Evolutionary conservation across 2,888 invertebrate genomes (phyloP), one percentile per base, ranked within the genome.

Genomic region (Trachelus tabidus): DNA sequence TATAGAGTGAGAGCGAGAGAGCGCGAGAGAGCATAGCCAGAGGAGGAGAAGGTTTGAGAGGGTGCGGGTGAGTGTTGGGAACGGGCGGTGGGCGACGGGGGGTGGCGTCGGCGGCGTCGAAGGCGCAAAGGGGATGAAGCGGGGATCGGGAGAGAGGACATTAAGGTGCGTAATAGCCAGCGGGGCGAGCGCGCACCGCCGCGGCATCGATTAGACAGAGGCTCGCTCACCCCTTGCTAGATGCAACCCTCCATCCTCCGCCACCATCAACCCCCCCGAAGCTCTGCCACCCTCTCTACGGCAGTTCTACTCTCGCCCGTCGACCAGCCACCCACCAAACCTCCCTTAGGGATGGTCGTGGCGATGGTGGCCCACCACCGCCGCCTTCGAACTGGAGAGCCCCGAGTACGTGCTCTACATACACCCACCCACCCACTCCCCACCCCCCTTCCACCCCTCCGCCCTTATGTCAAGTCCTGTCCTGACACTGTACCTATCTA

Each of bases 141-240:
- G 79, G 80, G 80, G 79, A 77, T 85, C 85, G 87, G 87, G 88
- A 84, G 87, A 87, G 87, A 89, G 90, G 91, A 91, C 91, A 91
- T 91, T 91, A 91, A 91, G 91, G 91, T 91, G 91, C 91, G 91
- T 91, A 91, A 91, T 91, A 91, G 91, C 91, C 90, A 90, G 90
- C 91, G 90, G 90, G 89, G 88, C 90, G 89, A 89, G 90, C 89
- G 90, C 91, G 90, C 90, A 90, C 90, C 89, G 87, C 90, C 89
- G 90, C 91, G 90, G 91, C 91, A 91, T 91, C 91, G 91, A 91
- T 91, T 91, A 91, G 91, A 91, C 91, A 91, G 89, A 87, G 87
- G 87, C 88, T 88, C 85, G 86, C 88, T 87, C 88, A 86, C 87
- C 86, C 85, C 87, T 85, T 84, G 83, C 87, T 86, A 88, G 86